These are phyloP conservation scores for Pipra filicauda DNA, from an alignment of 2,113 vertebrate species.

Conservation along the genomic window DNA sequence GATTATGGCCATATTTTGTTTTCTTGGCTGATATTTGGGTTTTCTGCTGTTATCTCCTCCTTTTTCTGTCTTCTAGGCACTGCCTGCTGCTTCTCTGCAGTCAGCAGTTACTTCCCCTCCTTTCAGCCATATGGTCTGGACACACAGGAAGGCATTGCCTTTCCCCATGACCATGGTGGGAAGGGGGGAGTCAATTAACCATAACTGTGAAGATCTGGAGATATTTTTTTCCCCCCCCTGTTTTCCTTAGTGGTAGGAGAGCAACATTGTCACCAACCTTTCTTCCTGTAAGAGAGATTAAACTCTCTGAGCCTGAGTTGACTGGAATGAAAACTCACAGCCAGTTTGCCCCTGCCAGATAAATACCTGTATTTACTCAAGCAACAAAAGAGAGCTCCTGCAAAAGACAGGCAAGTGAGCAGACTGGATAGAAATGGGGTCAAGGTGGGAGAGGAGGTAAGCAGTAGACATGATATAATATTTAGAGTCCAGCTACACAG, in stretches of 20 bases:
- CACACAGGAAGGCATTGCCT: neutral
- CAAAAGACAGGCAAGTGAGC: neutral
- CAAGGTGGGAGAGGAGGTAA: neutral
- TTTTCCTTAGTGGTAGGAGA: neutral
- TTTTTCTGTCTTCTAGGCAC: neutral
- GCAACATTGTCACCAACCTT: neutral
- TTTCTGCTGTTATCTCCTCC: neutral
- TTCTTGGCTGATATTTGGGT: neutral
- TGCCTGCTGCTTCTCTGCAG: neutral
- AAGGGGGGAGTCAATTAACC: neutral
- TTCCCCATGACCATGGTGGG: neutral
- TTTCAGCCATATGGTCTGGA: neutral
- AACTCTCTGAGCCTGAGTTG: neutral
- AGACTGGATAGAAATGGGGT: neutral
- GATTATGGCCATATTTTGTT: neutral
- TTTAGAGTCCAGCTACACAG: neutral
- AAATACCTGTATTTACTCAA: neutral
- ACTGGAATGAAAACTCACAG: neutral
- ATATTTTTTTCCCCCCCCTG: rapidly evolving
- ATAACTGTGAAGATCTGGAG: neutral
- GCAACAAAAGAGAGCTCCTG: neutral
- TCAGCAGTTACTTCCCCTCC: neutral
- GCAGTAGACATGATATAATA: neutral
- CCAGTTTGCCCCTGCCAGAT: neutral
- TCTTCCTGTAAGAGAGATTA: neutral